phyloP scores from a whole-genome alignment of 1,140 invertebrate genomes.

The Ridgeia piscesae region DNA sequence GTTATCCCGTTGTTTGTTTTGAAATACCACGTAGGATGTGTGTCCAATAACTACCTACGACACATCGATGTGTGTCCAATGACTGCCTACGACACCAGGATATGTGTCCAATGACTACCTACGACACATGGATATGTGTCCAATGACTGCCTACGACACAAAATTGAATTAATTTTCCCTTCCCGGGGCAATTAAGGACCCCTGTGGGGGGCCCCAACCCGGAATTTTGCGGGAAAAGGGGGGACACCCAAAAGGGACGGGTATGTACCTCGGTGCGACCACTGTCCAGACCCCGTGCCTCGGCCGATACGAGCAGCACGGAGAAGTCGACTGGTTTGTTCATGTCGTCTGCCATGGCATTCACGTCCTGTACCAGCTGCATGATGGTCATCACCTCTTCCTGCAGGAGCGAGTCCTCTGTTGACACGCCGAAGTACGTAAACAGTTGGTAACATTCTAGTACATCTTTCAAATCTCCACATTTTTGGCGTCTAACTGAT shows the following conservation, averaged over 20 bases:
- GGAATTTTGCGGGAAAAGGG: no score
- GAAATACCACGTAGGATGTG: no score
- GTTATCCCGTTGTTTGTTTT: no score
- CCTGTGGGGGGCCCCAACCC: no score
- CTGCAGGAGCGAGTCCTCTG: slow-evolving; percentile 58
- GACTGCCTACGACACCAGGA: no score
- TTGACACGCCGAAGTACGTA: background rate
- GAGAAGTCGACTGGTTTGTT: slow-evolving; percentile 63
- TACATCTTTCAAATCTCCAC: background rate
- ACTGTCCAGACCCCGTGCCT: slow-evolving; percentile 52
- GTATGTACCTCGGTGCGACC: slow-evolving; percentile 42
- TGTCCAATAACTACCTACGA: no score
- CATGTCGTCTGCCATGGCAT: slow-evolving; percentile 64
- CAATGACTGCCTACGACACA: no score
- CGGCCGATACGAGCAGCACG: slow-evolving; percentile 62
- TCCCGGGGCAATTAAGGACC: no score
- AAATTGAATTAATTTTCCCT: no score
- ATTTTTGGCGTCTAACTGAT: background rate
- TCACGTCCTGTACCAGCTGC: slow-evolving; percentile 64
- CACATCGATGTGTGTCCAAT: no score
- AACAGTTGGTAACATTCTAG: background rate
- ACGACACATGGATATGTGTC: no score
- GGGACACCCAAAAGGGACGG: background rate
- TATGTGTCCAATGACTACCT: no score
- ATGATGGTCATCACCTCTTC: slow-evolving; percentile 64